Evolutionary conservation across 2,113 vertebrate genomes (phyloP).

Genomic region (Aix galericulata): DNA sequence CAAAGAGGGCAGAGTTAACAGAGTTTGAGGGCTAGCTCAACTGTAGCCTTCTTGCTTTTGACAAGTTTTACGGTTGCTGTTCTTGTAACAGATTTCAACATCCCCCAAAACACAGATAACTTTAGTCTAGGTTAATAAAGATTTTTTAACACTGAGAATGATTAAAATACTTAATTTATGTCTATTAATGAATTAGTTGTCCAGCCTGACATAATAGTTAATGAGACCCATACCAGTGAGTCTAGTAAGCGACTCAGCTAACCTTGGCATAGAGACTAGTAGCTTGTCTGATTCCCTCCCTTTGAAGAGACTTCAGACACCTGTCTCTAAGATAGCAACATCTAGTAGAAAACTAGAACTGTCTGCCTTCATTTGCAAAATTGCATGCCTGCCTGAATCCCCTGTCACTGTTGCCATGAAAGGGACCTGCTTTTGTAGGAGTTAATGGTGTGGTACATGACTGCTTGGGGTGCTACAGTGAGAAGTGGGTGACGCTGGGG

Average conservation of each 20-base stretch:
- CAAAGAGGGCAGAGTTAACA: not conserved
- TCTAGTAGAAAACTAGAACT: not conserved
- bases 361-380: not conserved
- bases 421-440: not conserved
- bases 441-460: not conserved
- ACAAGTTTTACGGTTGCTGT: not conserved
- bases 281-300: not conserved
- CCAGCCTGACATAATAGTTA: not conserved
- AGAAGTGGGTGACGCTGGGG: not conserved
- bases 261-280: not conserved
- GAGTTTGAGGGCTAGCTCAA: not conserved
- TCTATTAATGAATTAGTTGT: not conserved
- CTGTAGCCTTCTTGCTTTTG: not conserved
- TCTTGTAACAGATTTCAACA: not conserved
- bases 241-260: not conserved
- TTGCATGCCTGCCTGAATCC: not conserved
- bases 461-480: not conserved
- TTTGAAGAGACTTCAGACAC: not conserved
- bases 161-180: not conserved
- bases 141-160: not conserved
- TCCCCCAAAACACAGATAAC: not conserved
- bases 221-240: not conserved
- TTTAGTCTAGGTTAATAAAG: not conserved
- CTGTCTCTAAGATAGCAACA: not conserved
- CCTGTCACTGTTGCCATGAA: not conserved